A percentile compares a stretch with the other conserved stretches of the same genome.
Evolutionary conservation across 2,113 vertebrate species (phyloP).

Genomic region (Cyprinodon variegatus): DNA sequence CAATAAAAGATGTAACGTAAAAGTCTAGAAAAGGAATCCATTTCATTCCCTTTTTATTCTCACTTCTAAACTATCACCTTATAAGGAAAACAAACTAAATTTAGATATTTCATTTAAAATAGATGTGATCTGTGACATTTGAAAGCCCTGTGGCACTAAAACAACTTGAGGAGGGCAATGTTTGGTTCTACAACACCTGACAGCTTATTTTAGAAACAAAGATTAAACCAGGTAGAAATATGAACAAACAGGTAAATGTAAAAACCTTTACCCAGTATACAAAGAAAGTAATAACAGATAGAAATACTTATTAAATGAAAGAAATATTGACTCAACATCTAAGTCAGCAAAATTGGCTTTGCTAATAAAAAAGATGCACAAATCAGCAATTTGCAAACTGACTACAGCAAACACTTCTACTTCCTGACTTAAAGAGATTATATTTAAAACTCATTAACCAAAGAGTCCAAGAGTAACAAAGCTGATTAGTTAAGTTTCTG

Average conservation of each 20-base stretch:
- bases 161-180: neutral
- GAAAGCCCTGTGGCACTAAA: neutral
- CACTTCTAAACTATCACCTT: neutral
- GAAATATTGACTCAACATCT: slow-evolving; percentile 6
- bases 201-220: neutral
- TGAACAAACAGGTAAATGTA: neutral
- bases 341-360: slow-evolving; percentile 10
- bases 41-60: neutral
- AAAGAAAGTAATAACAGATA: neutral
- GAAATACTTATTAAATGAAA: slow-evolving; percentile 7
- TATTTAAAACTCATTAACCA: slow-evolving; percentile 10
- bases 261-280: too few relatives aligned
- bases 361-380: slow-evolving; percentile 9
- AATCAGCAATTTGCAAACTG: slow-evolving; percentile 32
- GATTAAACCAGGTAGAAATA: neutral
- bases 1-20: too few relatives aligned
- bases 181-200: slow-evolving; percentile 10
- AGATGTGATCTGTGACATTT: neutral
- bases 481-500: slow-evolving; percentile 19
- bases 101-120: neutral
- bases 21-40: neutral
- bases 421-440: slow-evolving; percentile 16
- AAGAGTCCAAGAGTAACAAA: slow-evolving; percentile 9
- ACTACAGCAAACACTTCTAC: slow-evolving; percentile 12
- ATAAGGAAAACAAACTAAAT: neutral